Percentiles rank a stretch among this genome's conserved stretches.
phyloP scores from a whole-genome alignment of 2,113 vertebrate genomes.

The Nymphicus hollandicus region DNA sequence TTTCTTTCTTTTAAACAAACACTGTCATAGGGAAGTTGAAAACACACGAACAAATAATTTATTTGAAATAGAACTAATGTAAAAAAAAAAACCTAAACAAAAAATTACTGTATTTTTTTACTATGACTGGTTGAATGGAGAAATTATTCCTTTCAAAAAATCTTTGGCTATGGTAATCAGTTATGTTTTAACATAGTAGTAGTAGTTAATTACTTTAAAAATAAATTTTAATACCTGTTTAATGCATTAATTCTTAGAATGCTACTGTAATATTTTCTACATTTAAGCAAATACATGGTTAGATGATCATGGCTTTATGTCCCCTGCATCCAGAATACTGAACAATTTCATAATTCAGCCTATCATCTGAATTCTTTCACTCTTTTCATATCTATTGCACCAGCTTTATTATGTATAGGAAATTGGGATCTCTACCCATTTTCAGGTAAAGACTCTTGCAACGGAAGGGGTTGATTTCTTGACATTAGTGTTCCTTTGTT shows the following conservation, averaged over 20 bases:
- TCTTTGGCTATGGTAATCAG: background rate
- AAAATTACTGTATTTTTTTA: background rate
- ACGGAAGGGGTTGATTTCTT: conserved; percentile 24
- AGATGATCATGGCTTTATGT: background rate
- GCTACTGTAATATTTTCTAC: background rate
- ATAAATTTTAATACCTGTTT: background rate
- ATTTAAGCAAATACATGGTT: background rate
- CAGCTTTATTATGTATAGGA: conserved; percentile 17
- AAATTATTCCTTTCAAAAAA: background rate
- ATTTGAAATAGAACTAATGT: background rate
- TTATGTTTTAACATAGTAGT: background rate
- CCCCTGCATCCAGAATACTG: background rate
- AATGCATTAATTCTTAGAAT: background rate
- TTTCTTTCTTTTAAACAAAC: background rate
- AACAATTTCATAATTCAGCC: background rate
- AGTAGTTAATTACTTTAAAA: background rate
- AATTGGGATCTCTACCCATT: conserved; percentile 21
- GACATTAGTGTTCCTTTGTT: conserved; percentile 53
- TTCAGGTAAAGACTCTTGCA: background rate
- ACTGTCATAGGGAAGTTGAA: background rate
- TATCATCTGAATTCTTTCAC: background rate
- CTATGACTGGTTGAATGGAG: background rate
- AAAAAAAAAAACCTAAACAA: background rate
- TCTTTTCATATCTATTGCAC: conserved; percentile 23
- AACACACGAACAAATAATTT: background rate